Evolutionary conservation across 1,140 invertebrate species (phyloP).

Genomic region (Amphibalanus amphitrite): DNA sequence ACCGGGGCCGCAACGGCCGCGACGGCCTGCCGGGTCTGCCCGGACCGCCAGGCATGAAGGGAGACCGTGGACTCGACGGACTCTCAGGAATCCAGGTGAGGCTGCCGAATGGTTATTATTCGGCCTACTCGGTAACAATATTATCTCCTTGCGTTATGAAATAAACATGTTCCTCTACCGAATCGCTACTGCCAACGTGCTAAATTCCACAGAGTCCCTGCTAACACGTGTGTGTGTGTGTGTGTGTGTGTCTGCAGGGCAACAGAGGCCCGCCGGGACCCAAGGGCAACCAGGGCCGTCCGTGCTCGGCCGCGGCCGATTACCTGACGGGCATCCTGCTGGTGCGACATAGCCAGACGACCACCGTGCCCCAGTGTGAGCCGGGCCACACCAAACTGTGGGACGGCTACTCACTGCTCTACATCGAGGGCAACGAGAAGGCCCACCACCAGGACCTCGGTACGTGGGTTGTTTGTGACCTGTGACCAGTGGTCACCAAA

Average conservation of each 20-base stretch:
- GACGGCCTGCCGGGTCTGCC: constrained; percentile 22
- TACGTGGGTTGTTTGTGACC: too few relatives aligned
- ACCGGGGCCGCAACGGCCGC: constrained; percentile 18
- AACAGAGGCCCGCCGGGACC: too few relatives aligned
- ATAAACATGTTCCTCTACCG: too few relatives aligned
- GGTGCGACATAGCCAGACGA: constrained; percentile 80
- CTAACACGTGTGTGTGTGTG: too few relatives aligned
- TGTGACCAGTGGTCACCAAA: too few relatives aligned
- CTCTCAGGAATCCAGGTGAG: constrained; percentile 17
- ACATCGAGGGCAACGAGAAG: constrained; percentile 91
- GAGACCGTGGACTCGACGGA: constrained; percentile 25
- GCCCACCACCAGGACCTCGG: constrained; percentile 92
- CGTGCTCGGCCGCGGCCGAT: constrained; percentile 44
- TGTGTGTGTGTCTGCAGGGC: too few relatives aligned
- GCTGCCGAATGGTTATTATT: too few relatives aligned
- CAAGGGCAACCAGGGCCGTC: constrained; percentile 32
- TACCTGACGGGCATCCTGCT: constrained; percentile 76
- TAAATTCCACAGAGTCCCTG: too few relatives aligned
- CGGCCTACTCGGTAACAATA: too few relatives aligned
- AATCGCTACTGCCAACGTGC: too few relatives aligned
- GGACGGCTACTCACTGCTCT: constrained; percentile 91
- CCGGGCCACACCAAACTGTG: constrained; percentile 67
- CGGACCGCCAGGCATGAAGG: constrained; percentile 13
- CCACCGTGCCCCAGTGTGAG: constrained; percentile 61
- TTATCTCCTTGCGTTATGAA: too few relatives aligned